These are phyloP conservation scores for Tinea trinotella DNA, from an alignment of 2,888 invertebrate species.

Conservation along the genomic window DNA sequence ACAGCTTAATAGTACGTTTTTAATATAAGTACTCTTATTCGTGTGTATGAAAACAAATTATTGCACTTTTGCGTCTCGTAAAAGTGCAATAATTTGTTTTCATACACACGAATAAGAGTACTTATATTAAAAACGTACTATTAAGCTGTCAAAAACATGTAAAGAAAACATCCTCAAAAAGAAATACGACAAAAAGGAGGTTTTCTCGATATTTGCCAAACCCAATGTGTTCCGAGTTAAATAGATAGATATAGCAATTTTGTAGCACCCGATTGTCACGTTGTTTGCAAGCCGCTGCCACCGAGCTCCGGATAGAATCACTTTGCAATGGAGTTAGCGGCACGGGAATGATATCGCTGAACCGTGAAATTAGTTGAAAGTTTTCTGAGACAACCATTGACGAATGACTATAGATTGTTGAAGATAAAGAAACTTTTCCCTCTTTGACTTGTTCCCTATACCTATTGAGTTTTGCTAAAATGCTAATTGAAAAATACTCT, in stretches of 20 bases:
- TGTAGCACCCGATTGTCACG: conserved; percentile 29
- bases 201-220: too few relatives aligned
- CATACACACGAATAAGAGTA: too few relatives aligned
- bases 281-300: conserved; percentile 34
- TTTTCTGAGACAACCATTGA: conserved; percentile 40
- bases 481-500: background rate
- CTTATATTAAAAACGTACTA: too few relatives aligned
- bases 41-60: too few relatives aligned
- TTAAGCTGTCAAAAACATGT: too few relatives aligned
- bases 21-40: too few relatives aligned
- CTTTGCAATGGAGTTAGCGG: conserved; percentile 64
- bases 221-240: background rate
- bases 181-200: too few relatives aligned
- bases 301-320: conserved; percentile 49
- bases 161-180: too few relatives aligned
- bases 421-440: conserved; percentile 3
- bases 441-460: background rate
- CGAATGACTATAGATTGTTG: conserved; percentile 12
- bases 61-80: too few relatives aligned
- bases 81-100: too few relatives aligned
- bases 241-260: background rate
- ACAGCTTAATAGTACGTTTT: too few relatives aligned
- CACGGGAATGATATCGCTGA: conserved; percentile 58
- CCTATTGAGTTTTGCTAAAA: background rate
- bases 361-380: conserved; percentile 65